Evolutionary conservation across 2,888 invertebrate genomes (phyloP), one percentile per base, ranked within the genome.

Genomic region (Aspidiotus rigidus): DNA sequence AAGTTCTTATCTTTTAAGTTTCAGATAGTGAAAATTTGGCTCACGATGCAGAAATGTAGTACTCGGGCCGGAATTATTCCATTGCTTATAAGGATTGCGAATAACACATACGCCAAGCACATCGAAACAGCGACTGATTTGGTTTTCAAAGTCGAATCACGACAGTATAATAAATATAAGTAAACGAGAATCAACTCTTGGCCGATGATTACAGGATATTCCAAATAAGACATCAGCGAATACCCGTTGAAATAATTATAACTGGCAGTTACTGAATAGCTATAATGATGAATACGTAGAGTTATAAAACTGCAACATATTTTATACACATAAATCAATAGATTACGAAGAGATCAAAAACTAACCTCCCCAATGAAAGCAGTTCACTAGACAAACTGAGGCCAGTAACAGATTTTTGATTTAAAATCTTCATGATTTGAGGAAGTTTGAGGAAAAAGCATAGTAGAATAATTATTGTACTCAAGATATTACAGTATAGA

Each of bases 401-500:
- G 70, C 90, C 90, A 74, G 83, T 81, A 0, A 88, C 85, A 66
- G 86, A 86, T 77, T 85, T 81, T 63, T 71, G 69, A n/a, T 69
- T 59, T 62, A 69, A 71, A 62, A 71, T 62, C 70, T 84, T 85
- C 72, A 85, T 77, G 72, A 93, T 91, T 80, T 93, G 92, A 0
- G 92, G 92, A 63, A 92, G 82, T 81, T 93, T 93, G 73, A 88
- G 79, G 73, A 90, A 82, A 64, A 90, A 80, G 76, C 90, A 90
- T 75, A 88, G 85, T 57, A 84, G 77, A 72, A 93, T 89, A 0
- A 90, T 91, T n/a, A 88, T 79, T 13, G 87, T 76, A 77, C 90
- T 90, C 66, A 90, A 17, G 8, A 9, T 17, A 55, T 13, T 28
- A 28, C 28, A 28, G 5, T 3, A 28, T 28, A 28, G 5, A 28